phyloP scores from a whole-genome alignment of 2,113 vertebrate genomes.

The Bagarius yarrelli region DNA sequence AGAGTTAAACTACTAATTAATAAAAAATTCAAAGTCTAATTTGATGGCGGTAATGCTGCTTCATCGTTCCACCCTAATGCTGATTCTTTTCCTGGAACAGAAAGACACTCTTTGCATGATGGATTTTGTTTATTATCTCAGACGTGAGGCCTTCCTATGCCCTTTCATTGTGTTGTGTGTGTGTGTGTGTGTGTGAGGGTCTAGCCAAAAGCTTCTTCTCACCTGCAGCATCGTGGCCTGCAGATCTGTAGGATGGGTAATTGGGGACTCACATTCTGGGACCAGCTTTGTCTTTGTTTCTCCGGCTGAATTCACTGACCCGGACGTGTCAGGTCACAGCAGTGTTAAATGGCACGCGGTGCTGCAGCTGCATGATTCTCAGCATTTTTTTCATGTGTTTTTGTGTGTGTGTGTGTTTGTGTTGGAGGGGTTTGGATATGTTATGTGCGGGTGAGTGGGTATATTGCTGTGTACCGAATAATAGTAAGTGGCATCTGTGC shows the following conservation, averaged over 20 bases:
- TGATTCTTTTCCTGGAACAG: neutral
- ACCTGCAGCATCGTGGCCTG: slow-evolving; percentile 65
- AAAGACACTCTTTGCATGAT: neutral
- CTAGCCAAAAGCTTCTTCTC: slow-evolving; percentile 60
- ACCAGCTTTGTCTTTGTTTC: slow-evolving; percentile 66
- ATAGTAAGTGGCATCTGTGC: slow-evolving; percentile 25
- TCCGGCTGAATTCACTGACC: slow-evolving; percentile 66
- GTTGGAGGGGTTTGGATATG: slow-evolving; percentile 38
- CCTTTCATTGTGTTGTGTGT: slow-evolving; percentile 22
- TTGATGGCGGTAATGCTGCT: too few species aligned
- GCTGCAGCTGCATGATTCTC: slow-evolving; percentile 64
- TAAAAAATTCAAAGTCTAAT: neutral
- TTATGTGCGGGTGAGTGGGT: slow-evolving; percentile 27
- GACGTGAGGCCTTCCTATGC: slow-evolving; percentile 35
- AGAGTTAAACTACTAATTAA: neutral
- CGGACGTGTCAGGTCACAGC: slow-evolving; percentile 66
- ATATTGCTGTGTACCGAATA: slow-evolving; percentile 22
- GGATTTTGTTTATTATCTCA: slow-evolving; percentile 12
- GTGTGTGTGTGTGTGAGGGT: slow-evolving; percentile 58
- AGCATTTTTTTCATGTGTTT: slow-evolving; percentile 30
- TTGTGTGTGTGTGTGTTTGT: slow-evolving; percentile 31
- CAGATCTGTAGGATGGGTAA: slow-evolving; percentile 57
- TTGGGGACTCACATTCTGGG: slow-evolving; percentile 65
- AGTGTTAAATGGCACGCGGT: slow-evolving; percentile 59
- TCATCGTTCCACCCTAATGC: neutral